Conservation (phyloP, 2,888 invertebrate genomes). For the Lapara coniferarum region DNA sequence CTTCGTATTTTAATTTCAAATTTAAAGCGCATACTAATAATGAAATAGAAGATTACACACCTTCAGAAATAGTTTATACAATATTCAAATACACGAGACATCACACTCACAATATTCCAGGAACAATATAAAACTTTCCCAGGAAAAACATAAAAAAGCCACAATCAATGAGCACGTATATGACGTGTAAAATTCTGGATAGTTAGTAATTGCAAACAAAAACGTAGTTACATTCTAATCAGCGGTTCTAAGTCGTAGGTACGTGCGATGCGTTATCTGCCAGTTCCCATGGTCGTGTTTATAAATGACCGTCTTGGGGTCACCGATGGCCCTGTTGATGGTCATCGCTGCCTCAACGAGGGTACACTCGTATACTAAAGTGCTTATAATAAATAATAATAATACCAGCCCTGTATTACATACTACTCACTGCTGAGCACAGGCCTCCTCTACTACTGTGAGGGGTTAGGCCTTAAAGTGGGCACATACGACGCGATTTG, state of each 20-base stretch:
- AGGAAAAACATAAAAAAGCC: neutral
- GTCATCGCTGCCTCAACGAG: conserved; percentile 66
- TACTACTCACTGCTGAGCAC: too few relatives aligned
- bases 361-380: conserved; percentile 19
- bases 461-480: too few relatives aligned
- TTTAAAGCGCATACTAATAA: too few relatives aligned
- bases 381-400: too few relatives aligned
- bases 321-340: conserved; percentile 71
- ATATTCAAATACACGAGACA: too few relatives aligned
- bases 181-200: conserved; percentile 22
- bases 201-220: conserved; percentile 46
- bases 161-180: conserved; percentile 15
- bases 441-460: too few relatives aligned
- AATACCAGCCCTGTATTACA: too few relatives aligned
- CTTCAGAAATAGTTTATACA: too few relatives aligned
- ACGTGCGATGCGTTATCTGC: conserved; percentile 78
- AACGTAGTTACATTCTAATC: conserved; percentile 61
- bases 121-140: neutral
- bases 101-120: too few relatives aligned
- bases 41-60: too few relatives aligned
- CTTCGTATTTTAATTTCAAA: too few relatives aligned
- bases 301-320: conserved; percentile 76
- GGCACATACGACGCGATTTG: too few relatives aligned
- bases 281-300: conserved; percentile 78
- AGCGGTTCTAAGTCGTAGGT: conserved; percentile 43